Conservation (phyloP, 2,113 vertebrate species). For the Lagopus leucura region DNA sequence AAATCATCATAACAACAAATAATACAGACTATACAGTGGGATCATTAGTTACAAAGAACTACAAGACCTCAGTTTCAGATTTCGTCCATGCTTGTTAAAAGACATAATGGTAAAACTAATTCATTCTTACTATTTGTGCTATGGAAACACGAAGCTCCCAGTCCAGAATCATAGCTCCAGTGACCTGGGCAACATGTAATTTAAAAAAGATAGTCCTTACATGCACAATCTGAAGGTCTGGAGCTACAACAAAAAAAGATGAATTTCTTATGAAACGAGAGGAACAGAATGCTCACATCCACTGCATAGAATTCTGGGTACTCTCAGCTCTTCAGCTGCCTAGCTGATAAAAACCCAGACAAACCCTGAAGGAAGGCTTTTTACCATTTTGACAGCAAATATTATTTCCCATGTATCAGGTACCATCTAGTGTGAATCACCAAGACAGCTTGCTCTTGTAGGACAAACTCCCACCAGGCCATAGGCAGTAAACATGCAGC, state of each 20-base stretch:
- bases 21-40: neutral
- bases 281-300: neutral
- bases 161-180: neutral
- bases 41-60: neutral
- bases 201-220: neutral
- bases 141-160: neutral
- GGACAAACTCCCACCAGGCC: neutral
- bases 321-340: slow-evolving; percentile 24
- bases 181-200: neutral
- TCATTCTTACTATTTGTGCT: neutral
- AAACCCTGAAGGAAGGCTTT: neutral
- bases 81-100: neutral
- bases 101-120: neutral
- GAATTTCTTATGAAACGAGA: neutral
- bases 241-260: neutral
- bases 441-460: neutral
- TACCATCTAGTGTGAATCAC: neutral
- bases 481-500: neutral
- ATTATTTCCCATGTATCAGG: neutral
- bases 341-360: neutral
- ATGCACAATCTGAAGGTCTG: neutral
- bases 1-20: neutral
- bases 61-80: neutral
- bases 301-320: neutral
- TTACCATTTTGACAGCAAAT: neutral